Conservation (phyloP, 2,113 vertebrate species). For the Uria lomvia region DNA sequence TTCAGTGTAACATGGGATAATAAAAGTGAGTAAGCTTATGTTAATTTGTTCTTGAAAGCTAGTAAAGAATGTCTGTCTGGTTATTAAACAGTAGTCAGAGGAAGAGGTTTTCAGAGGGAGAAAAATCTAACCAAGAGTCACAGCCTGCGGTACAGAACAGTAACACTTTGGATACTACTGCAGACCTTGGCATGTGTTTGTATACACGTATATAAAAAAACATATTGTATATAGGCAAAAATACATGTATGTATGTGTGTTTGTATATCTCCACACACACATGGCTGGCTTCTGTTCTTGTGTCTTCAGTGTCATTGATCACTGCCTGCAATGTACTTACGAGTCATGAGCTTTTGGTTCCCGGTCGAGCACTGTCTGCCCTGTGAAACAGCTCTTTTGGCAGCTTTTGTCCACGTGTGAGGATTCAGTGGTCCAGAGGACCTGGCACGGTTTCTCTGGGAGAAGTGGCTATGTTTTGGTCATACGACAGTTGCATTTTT, state of each 20-base stretch:
- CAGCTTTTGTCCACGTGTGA: neutral
- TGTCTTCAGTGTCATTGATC: neutral
- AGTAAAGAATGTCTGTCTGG: neutral
- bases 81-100: neutral
- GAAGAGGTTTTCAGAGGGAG: neutral
- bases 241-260: rapidly evolving
- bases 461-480: neutral
- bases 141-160: neutral
- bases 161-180: neutral
- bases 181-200: neutral
- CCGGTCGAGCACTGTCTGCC: neutral
- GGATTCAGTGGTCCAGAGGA: neutral
- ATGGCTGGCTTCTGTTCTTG: neutral
- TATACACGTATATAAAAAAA: neutral
- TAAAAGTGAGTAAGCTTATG: neutral
- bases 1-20: neutral
- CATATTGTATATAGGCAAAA: neutral
- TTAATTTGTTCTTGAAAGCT: neutral
- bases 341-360: neutral
- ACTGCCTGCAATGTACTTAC: neutral
- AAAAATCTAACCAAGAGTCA: neutral
- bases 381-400: neutral
- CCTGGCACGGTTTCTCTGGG: neutral
- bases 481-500: neutral
- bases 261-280: rapidly evolving